Evolutionary conservation across 2,888 invertebrate genomes (phyloP).

Genomic region (Portevinia maculata): DNA sequence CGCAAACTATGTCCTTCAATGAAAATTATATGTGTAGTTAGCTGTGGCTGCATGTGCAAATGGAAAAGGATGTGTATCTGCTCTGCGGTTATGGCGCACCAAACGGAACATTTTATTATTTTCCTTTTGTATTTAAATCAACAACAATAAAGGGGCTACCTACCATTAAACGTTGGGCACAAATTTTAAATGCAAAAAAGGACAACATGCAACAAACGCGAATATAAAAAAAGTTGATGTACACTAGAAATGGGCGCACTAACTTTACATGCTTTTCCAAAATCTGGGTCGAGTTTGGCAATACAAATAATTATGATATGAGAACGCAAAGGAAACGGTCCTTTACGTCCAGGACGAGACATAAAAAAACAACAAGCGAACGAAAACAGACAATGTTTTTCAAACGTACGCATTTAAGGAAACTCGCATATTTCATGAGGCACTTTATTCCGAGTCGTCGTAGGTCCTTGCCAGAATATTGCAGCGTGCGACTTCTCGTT

Average conservation of each 20-base stretch:
- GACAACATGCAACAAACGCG: slow-evolving; percentile 40
- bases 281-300: slow-evolving; percentile 68
- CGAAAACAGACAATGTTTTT: slow-evolving; percentile 23
- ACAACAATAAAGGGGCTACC: slow-evolving; percentile 3
- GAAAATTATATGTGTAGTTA: slow-evolving; percentile 67
- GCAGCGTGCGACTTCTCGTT: slow-evolving; percentile 30
- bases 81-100: slow-evolving; percentile 68
- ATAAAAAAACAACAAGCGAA: background rate
- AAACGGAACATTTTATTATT: slow-evolving; percentile 70
- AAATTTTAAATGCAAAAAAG: slow-evolving; percentile 44
- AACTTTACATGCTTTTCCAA: slow-evolving; percentile 8
- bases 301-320: slow-evolving; percentile 61
- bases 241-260: slow-evolving; percentile 24
- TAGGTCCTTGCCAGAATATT: slow-evolving; percentile 42
- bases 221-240: slow-evolving; percentile 18
- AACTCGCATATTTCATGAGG: slow-evolving; percentile 66
- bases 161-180: slow-evolving; percentile 26
- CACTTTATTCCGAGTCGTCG: slow-evolving; percentile 58
- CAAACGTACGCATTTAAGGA: slow-evolving; percentile 59
- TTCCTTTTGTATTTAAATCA: slow-evolving; percentile 48
- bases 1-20: slow-evolving; percentile 55
- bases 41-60: slow-evolving; percentile 45
- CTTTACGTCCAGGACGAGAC: slow-evolving; percentile 6
- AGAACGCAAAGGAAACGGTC: slow-evolving; percentile 9
- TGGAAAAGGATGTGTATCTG: slow-evolving; percentile 70